Percentiles rank a stretch among this genome's conserved stretches.
These are phyloP conservation scores for Chrysochloris asiatica DNA, from an alignment of 2,113 vertebrate genomes.

Conservation along the genomic window DNA sequence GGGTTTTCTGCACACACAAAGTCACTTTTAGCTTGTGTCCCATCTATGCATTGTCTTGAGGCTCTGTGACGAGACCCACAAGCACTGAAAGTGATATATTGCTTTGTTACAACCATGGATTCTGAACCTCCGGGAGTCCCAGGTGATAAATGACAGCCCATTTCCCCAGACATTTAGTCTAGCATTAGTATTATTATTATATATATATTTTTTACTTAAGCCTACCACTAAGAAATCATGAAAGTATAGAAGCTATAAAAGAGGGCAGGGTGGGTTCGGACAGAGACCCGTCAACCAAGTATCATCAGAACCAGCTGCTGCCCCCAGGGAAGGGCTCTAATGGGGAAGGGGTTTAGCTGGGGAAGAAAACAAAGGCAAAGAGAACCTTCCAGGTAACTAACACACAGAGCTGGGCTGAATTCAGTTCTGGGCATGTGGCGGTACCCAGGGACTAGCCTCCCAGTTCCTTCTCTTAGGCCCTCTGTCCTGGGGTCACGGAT, in stretches of 20 bases:
- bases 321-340: neutral
- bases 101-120: too few relatives aligned
- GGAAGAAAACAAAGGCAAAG: too few relatives aligned
- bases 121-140: too few relatives aligned
- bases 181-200: too few relatives aligned
- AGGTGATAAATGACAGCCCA: too few relatives aligned
- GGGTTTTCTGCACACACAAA: slow-evolving; percentile 86
- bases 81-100: too few relatives aligned
- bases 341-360: accelerated
- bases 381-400: too few relatives aligned
- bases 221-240: neutral
- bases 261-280: neutral
- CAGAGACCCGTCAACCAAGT: too few relatives aligned
- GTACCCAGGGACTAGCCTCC: neutral
- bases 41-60: too few relatives aligned
- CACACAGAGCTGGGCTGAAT: accelerated
- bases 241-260: too few relatives aligned
- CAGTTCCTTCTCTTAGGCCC: neutral
- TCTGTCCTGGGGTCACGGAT: neutral
- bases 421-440: accelerated
- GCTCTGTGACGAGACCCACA: too few relatives aligned
- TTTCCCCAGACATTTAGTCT: neutral
- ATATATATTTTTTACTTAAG: neutral
- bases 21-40: neutral
- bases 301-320: too few relatives aligned